These are phyloP conservation scores for Seira sanloemensis DNA, from an alignment of 2,888 invertebrate species.

Conservation along the genomic window DNA sequence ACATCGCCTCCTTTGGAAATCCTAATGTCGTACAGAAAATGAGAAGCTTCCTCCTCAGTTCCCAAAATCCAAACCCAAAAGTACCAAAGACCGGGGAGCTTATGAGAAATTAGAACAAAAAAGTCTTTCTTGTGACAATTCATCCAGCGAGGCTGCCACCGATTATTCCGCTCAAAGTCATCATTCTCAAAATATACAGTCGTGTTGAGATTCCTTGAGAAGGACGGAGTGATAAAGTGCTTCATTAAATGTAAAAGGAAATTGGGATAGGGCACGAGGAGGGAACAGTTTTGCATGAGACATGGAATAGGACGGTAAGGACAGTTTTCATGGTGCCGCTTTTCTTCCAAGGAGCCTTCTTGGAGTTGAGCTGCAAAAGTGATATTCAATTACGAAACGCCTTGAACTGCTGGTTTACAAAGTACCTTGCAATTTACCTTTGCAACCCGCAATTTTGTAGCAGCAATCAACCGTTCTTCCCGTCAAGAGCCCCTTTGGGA, in stretches of 20 bases:
- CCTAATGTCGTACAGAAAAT: conserved; percentile 59
- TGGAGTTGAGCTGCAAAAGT: conserved; percentile 56
- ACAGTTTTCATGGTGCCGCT: conserved; percentile 55
- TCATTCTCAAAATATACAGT: conserved; percentile 44
- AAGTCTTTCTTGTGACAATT: conserved; percentile 60
- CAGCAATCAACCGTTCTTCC: conserved; percentile 38
- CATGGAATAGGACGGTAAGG: conserved; percentile 67
- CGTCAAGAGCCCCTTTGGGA: not conserved
- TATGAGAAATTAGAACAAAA: conserved; percentile 63
- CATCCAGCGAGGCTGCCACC: conserved; percentile 68
- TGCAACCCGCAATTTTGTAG: conserved; percentile 48
- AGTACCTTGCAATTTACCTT: conserved; percentile 25
- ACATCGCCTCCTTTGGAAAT: conserved; percentile 37
- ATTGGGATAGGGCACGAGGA: conserved; percentile 61
- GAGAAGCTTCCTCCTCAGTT: conserved; percentile 47
- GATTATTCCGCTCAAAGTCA: conserved; percentile 54
- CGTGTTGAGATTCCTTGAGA: conserved; percentile 36
- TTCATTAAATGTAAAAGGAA: conserved; percentile 61
- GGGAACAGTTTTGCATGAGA: conserved; percentile 54
- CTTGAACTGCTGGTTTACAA: conserved; percentile 5
- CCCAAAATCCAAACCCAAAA: conserved; percentile 69
- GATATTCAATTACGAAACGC: conserved; percentile 26
- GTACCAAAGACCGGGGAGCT: conserved; percentile 58
- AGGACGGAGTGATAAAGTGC: conserved; percentile 59
- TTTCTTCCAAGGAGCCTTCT: conserved; percentile 52